Evolutionary conservation across 2,113 vertebrate species (phyloP).

Genomic region (Tautogolabrus adspersus): DNA sequence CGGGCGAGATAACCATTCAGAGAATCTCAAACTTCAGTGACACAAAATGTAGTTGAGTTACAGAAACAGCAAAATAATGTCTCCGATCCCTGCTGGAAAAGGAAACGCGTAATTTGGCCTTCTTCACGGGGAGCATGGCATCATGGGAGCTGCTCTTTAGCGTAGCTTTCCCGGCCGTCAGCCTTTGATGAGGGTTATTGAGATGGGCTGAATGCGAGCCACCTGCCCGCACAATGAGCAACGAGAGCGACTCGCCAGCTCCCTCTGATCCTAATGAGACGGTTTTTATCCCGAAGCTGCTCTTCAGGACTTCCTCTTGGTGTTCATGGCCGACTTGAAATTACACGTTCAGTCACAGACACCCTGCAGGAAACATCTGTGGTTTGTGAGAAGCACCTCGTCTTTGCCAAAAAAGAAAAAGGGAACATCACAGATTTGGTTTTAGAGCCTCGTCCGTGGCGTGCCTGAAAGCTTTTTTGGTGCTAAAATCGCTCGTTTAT

Average conservation of each 20-base stretch:
- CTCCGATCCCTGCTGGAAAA: not conserved
- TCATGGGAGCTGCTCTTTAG: conserved; percentile 22
- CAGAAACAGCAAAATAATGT: not conserved
- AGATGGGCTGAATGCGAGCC: conserved; percentile 47
- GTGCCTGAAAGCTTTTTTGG: not conserved
- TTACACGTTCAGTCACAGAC: not conserved
- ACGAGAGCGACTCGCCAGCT: conserved; percentile 15
- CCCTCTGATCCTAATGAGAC: conserved; percentile 18
- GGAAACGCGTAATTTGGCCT: not conserved
- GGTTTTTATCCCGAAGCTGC: not conserved
- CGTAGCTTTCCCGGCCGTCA: not conserved
- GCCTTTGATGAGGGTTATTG: conserved; percentile 50
- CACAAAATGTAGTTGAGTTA: not conserved
- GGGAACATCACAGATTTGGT: not conserved
- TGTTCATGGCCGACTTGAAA: conserved; percentile 42
- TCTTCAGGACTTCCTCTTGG: conserved; percentile 16
- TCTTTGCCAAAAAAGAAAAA: not conserved
- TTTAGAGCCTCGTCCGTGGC: not conserved
- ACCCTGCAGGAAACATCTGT: conserved; percentile 18
- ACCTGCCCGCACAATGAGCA: conserved; percentile 52
- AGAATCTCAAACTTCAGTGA: not conserved
- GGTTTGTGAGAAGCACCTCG: not conserved
- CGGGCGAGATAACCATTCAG: too few relatives aligned
- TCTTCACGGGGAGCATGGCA: not conserved
- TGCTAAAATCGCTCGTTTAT: not conserved